phyloP scores from a whole-genome alignment of 2,888 invertebrate genomes.

The Helobdella robusta region DNA sequence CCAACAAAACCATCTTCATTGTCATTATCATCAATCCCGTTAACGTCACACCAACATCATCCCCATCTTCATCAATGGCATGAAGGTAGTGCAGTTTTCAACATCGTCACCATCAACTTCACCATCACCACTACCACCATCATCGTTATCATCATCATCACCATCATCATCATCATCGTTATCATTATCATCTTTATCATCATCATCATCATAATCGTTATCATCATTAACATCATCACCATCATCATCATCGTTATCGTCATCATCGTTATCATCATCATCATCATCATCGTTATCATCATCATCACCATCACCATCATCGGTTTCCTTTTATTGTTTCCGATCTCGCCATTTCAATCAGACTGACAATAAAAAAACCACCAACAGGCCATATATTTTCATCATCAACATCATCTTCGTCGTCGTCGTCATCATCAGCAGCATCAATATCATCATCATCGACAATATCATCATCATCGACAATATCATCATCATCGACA shows the following conservation, averaged over 20 bases:
- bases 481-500: no score
- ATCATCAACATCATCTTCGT: background rate
- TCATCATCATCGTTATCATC: background rate
- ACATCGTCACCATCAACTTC: background rate
- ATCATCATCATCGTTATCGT: background rate
- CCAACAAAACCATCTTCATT: background rate
- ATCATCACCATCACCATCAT: background rate
- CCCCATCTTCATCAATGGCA: background rate
- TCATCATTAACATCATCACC: background rate
- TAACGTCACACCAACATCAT: background rate
- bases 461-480: background rate
- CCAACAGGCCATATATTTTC: background rate
- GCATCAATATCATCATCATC: conserved; percentile 7
- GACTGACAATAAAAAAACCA: background rate
- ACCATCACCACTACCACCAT: background rate
- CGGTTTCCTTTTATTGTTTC: background rate
- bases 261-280: background rate
- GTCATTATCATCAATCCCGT: background rate
- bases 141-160: background rate
- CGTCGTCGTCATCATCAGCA: background rate
- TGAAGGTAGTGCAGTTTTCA: background rate
- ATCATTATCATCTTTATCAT: background rate
- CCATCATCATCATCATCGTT: background rate
- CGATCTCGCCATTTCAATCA: background rate
- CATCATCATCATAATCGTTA: background rate